Base-by-base conservation (phyloP, 2,113 vertebrate species). In the Tapirus terrestris region DNA sequence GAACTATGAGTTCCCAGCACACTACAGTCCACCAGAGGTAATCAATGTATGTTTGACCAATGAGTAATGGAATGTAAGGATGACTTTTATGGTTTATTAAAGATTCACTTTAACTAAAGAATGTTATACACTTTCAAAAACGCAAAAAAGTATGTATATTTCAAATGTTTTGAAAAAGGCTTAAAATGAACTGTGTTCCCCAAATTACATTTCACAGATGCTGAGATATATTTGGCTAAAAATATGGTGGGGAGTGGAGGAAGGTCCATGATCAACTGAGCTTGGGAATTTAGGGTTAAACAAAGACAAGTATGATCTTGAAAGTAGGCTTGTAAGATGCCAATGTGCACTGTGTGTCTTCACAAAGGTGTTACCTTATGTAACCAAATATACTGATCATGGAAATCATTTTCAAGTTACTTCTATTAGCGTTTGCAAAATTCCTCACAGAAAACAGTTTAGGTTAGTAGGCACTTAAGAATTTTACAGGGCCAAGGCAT, bases 121-220 rank as follows among this genome's bases (percentile, higher is more conserved):
- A 58, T 87, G 43, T 29, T 43, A 20, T 39, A 70, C 36, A 72
- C 56, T 89, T 96, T 90, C 31, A 65, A 60, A 90, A 83, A 31
- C 8, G 39, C 31, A 29, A 93, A 76, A 80, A 72, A n/a, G 84
- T 63, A 72, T 18, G 10, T 14, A 39, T 63, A 79, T 48, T 79
- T 94, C 7, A 76, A 72, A 84, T 43, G 9, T 86, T 86, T 60
- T 53, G 2, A 60, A 65, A 79, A 92, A 86, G 36, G 18, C 20
- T 96, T 93, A 70, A 91, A 85, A 84, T 84, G 65, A 93, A 39
- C 48, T 73, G 20, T 25, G 7, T 95, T 94, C 25, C 75, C 31
- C 48, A 82, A 73, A 80, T 43, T 75, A 25, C n/a, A 53, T 65
- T 94, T 91, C 51, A 93, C 17, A 36, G 53, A 89, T 86, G 8